These are phyloP conservation scores for Plumapathes pennacea DNA, from an alignment of 92 coral and sea anemone species.

Conservation along the genomic window DNA sequence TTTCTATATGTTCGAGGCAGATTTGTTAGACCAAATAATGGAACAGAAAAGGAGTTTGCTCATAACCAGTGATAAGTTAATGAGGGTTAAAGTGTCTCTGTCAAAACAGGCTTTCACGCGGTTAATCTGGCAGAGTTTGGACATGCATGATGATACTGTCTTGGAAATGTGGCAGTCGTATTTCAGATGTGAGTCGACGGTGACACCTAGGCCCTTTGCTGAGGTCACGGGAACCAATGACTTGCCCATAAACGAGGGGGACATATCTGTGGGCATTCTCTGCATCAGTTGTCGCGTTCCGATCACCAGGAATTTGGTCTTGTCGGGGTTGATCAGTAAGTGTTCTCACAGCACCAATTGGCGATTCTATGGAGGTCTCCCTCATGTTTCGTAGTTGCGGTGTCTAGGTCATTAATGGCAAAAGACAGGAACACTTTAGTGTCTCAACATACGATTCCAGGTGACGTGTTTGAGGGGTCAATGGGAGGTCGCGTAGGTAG, in stretches of 20 bases:
- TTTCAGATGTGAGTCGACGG: conserved; percentile 31
- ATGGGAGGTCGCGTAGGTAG: conserved; percentile 40
- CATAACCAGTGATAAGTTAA: conserved; percentile 25
- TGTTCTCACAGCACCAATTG: conserved; percentile 55
- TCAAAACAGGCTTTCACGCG: conserved; percentile 32
- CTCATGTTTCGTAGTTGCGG: conserved; percentile 9
- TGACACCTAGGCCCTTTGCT: conserved; percentile 43
- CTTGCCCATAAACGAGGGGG: conserved; percentile 26
- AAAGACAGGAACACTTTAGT: conserved; percentile 50
- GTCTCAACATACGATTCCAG: conserved; percentile 69
- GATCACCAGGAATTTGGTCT: conserved; percentile 40
- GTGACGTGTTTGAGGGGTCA: conserved; percentile 6
- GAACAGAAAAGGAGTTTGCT: conserved; percentile 41
- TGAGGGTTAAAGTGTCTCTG: conserved; percentile 5
- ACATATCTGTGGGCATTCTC: conserved; percentile 4
- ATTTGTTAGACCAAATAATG: conserved; percentile 43
- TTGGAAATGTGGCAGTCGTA: conserved; percentile 14
- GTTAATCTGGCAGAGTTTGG: conserved; percentile 47
- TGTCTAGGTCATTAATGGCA: conserved; percentile 13
- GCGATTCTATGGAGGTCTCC: conserved; percentile 50
- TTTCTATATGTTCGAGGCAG: conserved; percentile 32
- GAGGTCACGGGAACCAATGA: conserved; percentile 20
- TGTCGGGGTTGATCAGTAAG: conserved; percentile 50
- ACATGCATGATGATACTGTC: conserved; percentile 25
- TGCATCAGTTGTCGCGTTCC: conserved; percentile 42